Evolutionary conservation across 2,888 invertebrate species (phyloP), one percentile per base, ranked within the genome.

Genomic region (Rotaria macrura): DNA sequence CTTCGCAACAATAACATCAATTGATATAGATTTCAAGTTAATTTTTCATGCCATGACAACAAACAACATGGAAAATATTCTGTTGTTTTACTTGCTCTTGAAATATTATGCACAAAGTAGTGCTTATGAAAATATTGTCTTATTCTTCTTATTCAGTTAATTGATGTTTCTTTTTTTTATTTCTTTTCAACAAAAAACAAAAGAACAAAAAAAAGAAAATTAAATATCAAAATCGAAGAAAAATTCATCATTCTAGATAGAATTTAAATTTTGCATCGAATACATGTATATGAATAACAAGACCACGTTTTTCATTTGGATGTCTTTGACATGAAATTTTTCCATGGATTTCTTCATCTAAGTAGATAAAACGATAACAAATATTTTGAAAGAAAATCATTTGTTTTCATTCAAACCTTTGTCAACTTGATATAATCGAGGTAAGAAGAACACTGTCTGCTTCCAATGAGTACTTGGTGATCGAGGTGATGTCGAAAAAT

Each of bases 271-370:
- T 65, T n/a, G 54, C 38, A 79, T 85, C 85, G 20, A 85, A 85
- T 52, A 84, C 72, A 43, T 85, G 54, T 40, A 85, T 25, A 49
- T 84, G 54, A 34, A 85, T 52, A 40, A 83, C 55, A 55, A 84
- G 84, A 29, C 85, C 79, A 54, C 85, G 72, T 29, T 54, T 40
- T 79, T 95, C 94, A 88, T 93, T 94, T 87, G 93, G 92, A 88
- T 94, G 93, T 88, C 95, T 93, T 87, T 92, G 93, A 89, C 95
- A 95, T 79, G 92, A 92, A n/a, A 96, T 92, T 87, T 92, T 93
- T 29, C 95, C 95, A 85, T 91, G 90, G n/a, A 93, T 88, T 20
- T 90, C 89, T 87, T 93, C 92, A 87, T 93, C 93, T 93, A 89
- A 65, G 91, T 91, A 88, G 88, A 88, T 87, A 88, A 87, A 87